Conservation (phyloP, 1,140 invertebrate species). For the Apocrypta bakeri region DNA sequence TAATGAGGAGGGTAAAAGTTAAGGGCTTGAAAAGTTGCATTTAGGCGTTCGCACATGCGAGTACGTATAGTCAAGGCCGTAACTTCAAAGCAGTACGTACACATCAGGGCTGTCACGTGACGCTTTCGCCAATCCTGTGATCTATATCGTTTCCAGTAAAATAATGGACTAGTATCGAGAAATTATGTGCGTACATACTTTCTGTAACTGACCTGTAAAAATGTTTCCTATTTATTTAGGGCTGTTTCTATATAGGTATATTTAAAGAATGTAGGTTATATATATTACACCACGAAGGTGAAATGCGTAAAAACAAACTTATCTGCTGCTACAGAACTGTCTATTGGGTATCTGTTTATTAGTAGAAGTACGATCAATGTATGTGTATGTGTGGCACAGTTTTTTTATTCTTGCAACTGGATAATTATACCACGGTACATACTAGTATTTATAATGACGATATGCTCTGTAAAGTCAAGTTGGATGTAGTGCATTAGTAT, state of each 20-base stretch:
- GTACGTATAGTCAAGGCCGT: constrained; percentile 19
- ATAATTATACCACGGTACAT: background rate
- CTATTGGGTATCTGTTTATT: background rate
- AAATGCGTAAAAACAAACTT: background rate
- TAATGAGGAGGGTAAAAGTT: constrained; percentile 14
- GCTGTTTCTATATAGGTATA: too few relatives aligned
- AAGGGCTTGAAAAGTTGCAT: background rate
- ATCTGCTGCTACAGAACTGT: background rate
- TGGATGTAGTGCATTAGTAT: background rate
- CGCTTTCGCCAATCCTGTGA: background rate
- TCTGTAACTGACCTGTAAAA: too few relatives aligned
- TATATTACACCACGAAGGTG: too few relatives aligned
- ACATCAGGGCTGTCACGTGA: background rate
- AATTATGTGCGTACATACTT: too few relatives aligned
- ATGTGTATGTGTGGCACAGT: background rate
- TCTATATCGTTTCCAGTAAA: background rate
- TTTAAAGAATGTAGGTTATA: background rate
- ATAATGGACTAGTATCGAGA: too few relatives aligned
- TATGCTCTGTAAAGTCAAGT: background rate
- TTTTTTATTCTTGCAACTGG: background rate
- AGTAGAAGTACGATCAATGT: background rate
- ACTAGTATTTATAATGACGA: background rate
- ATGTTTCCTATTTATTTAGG: background rate
- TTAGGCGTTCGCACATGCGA: background rate
- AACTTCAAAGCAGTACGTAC: background rate